Base-by-base conservation (phyloP, 2,113 vertebrate genomes). In the Apodemus sylvaticus region DNA sequence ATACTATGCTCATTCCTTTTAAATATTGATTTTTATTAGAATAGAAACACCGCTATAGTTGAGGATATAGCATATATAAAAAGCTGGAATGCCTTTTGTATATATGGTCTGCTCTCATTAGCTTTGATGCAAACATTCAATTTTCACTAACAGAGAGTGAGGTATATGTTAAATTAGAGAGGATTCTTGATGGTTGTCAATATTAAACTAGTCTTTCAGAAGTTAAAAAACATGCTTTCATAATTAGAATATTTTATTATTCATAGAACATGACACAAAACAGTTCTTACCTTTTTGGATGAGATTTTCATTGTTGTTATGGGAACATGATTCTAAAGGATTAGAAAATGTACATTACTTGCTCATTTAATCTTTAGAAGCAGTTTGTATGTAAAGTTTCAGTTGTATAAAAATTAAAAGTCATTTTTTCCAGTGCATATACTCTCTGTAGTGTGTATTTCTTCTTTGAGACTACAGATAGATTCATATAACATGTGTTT, bases 231-330 rank as follows among this genome's bases (percentile, higher is more conserved):
- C 74, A 31, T 9, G 48, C n/a, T 73, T 83, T 68, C 11, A 74
- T 29, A 24, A 71, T 0, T 51, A 13, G n/a, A 76, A 71, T 3
- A 92, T 74, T 42, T 96, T 93, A 70, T 81, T 9, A 42, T 74
- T 1, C 74, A 97, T 87, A 94, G 7, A 70, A 86, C 58, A 94
- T 66, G 86, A 97, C 29, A 66, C 34, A 81, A 94, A 89, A 82
- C 29, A 31, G 16, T 81, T 66, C 98, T 99, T 99, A 99, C 99
- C 98, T 99, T 99, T 98, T 99, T 99, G 13, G 99, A 98, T 85
- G 99, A 99, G 97, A 99, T 99, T 98, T 98, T 99, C 98, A 99
- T 98, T 98, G 99, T 99, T 96, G 99, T 99, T 97, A 99, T 99
- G 14, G 99, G 99, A 98, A 98, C 98, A 93, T 98, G 98, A 98